Evolutionary conservation across 2,888 invertebrate genomes (phyloP).

Genomic region (Pocota personata): DNA sequence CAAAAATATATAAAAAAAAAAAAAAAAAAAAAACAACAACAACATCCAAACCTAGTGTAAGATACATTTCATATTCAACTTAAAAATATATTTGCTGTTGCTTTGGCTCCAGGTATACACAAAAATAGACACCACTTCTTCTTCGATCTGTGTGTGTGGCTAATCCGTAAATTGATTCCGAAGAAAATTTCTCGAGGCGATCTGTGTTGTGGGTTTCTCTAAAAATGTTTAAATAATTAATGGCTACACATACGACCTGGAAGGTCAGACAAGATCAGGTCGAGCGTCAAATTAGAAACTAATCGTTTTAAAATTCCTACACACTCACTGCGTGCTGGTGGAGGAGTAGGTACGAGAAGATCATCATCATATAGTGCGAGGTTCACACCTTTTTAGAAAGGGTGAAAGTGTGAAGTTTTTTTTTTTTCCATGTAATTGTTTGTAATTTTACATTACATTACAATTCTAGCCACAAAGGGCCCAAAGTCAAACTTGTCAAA

Average conservation of each 20-base stretch:
- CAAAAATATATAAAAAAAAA: slow-evolving; percentile 16
- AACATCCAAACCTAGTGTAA: slow-evolving; percentile 28
- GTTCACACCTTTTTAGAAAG: slow-evolving; percentile 52
- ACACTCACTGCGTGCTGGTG: slow-evolving; percentile 19
- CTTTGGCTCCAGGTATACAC: slow-evolving; percentile 5
- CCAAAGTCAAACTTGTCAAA: neutral
- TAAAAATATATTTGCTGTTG: slow-evolving; percentile 15
- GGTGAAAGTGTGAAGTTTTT: slow-evolving; percentile 64
- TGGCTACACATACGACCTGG: slow-evolving; percentile 58
- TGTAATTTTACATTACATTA: slow-evolving; percentile 57
- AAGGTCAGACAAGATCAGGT: slow-evolving; percentile 69
- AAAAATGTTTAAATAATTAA: slow-evolving; percentile 73
- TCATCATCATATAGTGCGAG: slow-evolving; percentile 7
- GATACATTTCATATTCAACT: slow-evolving; percentile 47
- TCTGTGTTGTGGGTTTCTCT: slow-evolving; percentile 62
- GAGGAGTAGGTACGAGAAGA: slow-evolving; percentile 29
- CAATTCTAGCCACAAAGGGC: slow-evolving; percentile 20
- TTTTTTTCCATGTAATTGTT: slow-evolving; percentile 41
- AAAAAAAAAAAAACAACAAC: too few relatives aligned
- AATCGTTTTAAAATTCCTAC: slow-evolving; percentile 68
- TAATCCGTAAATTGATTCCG: slow-evolving; percentile 70
- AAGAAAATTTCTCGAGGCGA: slow-evolving; percentile 35
- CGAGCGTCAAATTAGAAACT: slow-evolving; percentile 73
- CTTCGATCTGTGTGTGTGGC: neutral
- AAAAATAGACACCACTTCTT: slow-evolving; percentile 11